phyloP scores from a whole-genome alignment of 2,888 invertebrate species.

The Doris montereyensis region DNA sequence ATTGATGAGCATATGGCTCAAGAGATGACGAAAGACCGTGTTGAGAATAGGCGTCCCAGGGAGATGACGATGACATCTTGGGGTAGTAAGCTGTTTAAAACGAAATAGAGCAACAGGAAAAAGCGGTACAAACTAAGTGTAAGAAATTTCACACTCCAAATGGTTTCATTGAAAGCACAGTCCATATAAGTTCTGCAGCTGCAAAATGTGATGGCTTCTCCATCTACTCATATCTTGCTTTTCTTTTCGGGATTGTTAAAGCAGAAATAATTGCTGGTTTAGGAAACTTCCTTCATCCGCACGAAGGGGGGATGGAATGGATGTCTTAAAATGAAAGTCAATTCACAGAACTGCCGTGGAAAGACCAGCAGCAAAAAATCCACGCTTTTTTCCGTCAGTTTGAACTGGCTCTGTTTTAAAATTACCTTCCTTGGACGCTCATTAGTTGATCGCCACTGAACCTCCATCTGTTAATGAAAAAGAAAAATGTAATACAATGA shows the following conservation, averaged over 20 bases:
- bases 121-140: no score
- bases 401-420: conserved; percentile 53
- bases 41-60: conserved; percentile 42
- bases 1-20: conserved; percentile 35
- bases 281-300: no score
- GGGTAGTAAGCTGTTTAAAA: no score
- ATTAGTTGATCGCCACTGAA: conserved; percentile 17
- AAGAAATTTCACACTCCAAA: no score
- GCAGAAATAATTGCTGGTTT: no score
- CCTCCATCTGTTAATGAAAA: conserved; percentile 27
- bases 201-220: no score
- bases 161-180: no score
- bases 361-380: conserved; percentile 61
- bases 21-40: conserved; percentile 36
- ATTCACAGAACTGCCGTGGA: conserved; percentile 62
- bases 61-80: conserved; percentile 28
- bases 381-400: conserved; percentile 61
- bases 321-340: no score
- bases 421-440: conserved; percentile 16
- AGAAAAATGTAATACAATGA: background rate
- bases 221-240: no score
- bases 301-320: no score
- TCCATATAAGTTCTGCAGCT: no score
- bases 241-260: no score
- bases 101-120: background rate